These are phyloP conservation scores for Hypomecis punctinalis DNA, from an alignment of 2,888 invertebrate genomes.

Conservation along the genomic window DNA sequence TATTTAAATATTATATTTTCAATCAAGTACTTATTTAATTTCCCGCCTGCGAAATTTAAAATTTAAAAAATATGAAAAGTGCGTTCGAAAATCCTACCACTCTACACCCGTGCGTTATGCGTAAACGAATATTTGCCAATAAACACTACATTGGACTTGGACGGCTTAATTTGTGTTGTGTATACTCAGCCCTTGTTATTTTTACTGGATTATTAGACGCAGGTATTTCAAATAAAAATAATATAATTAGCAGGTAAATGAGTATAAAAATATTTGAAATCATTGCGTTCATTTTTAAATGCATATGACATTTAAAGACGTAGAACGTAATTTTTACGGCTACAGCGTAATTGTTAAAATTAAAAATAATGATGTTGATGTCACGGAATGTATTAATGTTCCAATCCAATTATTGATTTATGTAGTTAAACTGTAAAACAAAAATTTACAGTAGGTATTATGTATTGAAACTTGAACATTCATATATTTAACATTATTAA, in stretches of 20 bases:
- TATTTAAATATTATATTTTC: neutral
- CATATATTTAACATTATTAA: constrained; percentile 24
- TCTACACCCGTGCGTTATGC: constrained; percentile 22
- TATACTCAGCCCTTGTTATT: constrained; percentile 53
- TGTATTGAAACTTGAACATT: constrained; percentile 29
- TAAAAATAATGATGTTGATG: neutral
- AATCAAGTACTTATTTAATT: constrained; percentile 31
- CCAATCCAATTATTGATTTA: too few relatives aligned
- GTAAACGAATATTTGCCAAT: constrained; percentile 53
- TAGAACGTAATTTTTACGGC: constrained; percentile 15
- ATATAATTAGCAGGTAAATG: neutral
- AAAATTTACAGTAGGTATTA: constrained; percentile 6
- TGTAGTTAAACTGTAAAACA: neutral
- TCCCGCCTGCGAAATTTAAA: constrained; percentile 45
- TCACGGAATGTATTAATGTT: too few relatives aligned
- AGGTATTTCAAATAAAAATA: constrained; percentile 2
- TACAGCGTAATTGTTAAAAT: neutral
- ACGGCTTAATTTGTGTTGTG: constrained; percentile 71
- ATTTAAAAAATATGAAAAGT: neutral
- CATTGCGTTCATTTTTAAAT: constrained; percentile 7
- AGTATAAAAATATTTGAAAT: constrained; percentile 9
- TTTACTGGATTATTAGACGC: constrained; percentile 13
- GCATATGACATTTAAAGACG: constrained; percentile 9
- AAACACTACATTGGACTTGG: constrained; percentile 67
- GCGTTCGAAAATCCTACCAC: constrained; percentile 34